phyloP scores from a whole-genome alignment of 1,140 invertebrate genomes.

The Rhyacophila brunnea region DNA sequence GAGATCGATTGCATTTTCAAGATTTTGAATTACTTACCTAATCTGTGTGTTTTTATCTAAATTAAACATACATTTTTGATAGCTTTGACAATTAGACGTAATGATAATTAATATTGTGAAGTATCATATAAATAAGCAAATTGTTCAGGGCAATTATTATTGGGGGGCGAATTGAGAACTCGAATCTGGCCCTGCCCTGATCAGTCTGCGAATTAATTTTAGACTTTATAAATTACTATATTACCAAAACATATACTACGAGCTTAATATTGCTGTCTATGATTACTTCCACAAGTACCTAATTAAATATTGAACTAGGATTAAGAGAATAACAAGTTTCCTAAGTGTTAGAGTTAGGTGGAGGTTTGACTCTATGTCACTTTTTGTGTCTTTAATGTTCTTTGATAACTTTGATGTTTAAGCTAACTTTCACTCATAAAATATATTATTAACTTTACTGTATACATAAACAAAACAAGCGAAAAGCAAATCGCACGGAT shows the following conservation, averaged over 20 bases:
- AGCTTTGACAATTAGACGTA: too few relatives aligned
- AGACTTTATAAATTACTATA: constrained; percentile 9
- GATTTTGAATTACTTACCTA: too few relatives aligned
- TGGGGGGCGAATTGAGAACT: too few relatives aligned
- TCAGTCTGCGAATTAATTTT: background rate
- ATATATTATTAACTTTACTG: background rate
- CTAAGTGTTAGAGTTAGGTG: constrained; percentile 33
- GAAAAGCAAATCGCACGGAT: background rate
- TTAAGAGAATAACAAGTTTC: constrained; percentile 20
- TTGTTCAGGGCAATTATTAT: too few relatives aligned
- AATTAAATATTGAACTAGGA: constrained; percentile 29
- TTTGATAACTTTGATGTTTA: background rate
- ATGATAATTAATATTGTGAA: too few relatives aligned
- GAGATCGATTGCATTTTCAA: too few relatives aligned
- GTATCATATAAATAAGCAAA: too few relatives aligned
- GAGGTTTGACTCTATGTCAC: constrained; percentile 26
- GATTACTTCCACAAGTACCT: constrained; percentile 36
- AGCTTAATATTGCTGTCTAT: constrained; percentile 36
- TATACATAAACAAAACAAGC: background rate
- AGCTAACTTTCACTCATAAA: too few relatives aligned
- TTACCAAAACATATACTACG: constrained; percentile 28
- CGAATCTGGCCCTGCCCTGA: too few relatives aligned
- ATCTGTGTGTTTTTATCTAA: too few relatives aligned
- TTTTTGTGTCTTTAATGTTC: constrained; percentile 17
- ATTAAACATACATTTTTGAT: too few relatives aligned